Conservation (phyloP, 1,140 invertebrate genomes). For the Aradophagus sp. region DNA sequence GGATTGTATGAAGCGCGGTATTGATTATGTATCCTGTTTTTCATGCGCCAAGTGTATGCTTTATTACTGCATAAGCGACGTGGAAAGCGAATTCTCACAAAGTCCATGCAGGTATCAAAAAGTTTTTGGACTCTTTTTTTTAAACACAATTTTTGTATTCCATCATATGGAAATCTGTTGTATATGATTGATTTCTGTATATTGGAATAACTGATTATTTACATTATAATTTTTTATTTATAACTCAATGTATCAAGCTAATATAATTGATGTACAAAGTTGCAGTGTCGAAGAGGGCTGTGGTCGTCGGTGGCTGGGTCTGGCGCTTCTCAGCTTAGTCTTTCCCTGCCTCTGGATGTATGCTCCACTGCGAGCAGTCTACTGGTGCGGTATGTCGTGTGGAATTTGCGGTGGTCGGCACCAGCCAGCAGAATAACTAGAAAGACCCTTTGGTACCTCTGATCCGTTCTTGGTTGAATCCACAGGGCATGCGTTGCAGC, state of each 20-base stretch:
- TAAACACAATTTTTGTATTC: too few species aligned
- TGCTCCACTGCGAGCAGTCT: slow-evolving; percentile 87
- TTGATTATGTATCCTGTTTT: too few species aligned
- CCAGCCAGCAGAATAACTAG: slow-evolving; percentile 78
- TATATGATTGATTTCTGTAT: too few species aligned
- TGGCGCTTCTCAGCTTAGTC: slow-evolving; percentile 88
- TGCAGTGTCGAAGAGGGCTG: slow-evolving; percentile 76
- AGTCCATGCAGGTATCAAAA: slow-evolving; percentile 82
- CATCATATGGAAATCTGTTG: too few species aligned
- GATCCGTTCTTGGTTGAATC: slow-evolving; percentile 64
- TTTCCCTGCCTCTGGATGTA: slow-evolving; percentile 96
- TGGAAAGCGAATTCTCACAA: slow-evolving; percentile 85
- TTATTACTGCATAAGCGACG: slow-evolving; percentile 93
- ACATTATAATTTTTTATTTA: too few species aligned
- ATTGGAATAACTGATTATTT: too few species aligned
- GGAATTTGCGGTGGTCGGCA: slow-evolving; percentile 89
- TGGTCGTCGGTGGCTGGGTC: slow-evolving; percentile 84
- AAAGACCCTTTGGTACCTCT: slow-evolving; percentile 73
- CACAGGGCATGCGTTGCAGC: slow-evolving; percentile 41
- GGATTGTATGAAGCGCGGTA: too few species aligned
- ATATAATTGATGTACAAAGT: slow-evolving; percentile 64
- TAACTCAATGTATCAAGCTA: not conserved
- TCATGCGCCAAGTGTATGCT: slow-evolving; percentile 90
- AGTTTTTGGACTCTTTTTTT: not conserved
- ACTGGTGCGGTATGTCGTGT: slow-evolving; percentile 86